Base-by-base conservation (phyloP, 2,888 invertebrate species). In the Cabera pusaria region DNA sequence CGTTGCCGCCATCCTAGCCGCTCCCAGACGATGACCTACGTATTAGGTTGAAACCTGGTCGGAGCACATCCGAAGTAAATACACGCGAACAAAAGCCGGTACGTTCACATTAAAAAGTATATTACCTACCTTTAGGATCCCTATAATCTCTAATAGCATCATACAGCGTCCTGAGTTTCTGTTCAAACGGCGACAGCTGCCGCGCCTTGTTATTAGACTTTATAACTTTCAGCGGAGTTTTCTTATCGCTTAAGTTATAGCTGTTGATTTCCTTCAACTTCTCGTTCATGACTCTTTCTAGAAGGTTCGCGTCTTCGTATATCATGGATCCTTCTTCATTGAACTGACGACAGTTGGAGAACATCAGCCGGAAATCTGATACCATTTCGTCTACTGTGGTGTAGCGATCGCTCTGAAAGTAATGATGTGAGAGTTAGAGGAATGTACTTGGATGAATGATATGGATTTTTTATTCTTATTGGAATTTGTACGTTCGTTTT, bases 241-340 rank as follows among this genome's bases (percentile, higher is more conserved):
- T 90, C 28, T 88, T 83, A 52, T 86, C 86, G 1, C 91, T 92
- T 4, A 43, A 31, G n/a, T n/a, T n/a, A n/a, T n/a, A n/a, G 17
- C 91, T 92, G 24, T 93, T 92, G 11, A 95, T 78, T 40, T 96
- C 96, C 55, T 93, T 93, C 0, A 97, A 90, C 73, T 96, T 96
- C 40, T 96, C 95, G 72, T 93, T 93, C 49, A 98, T 86, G 3
- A 96, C 93, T 47, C 93, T 93, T 69, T 98, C 98, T 34, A 99
- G 87, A 12, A 94, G 92, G 64, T 94, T 96, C 1, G 98, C 98
- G 83, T 98, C 98, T 59, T 97, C 96, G 65, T 97, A 98, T 53
- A 99, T 98, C 72, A 95, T 93, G 0, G 98, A 99, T 5, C 96
- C 95, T 77, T 98, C 87, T 78, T 99, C 98, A 73, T 99, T 99